Conservation (phyloP, 2,888 invertebrate species). For the Apamea monoglypha region DNA sequence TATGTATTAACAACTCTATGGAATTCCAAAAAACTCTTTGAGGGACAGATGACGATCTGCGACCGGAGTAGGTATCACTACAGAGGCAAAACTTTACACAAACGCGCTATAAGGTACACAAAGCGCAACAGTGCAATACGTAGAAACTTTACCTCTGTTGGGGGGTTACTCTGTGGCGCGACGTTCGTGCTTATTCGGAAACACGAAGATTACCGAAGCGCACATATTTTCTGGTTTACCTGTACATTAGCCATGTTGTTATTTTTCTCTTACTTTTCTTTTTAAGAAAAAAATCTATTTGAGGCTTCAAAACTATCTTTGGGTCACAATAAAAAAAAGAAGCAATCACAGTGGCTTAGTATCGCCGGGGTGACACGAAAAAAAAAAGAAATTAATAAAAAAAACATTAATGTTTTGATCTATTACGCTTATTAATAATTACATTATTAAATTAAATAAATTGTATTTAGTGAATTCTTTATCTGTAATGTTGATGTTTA, state of each 20-base stretch:
- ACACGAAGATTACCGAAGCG: neutral
- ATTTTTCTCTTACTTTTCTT: neutral
- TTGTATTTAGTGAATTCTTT: constrained; percentile 87
- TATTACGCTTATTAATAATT: constrained; percentile 91
- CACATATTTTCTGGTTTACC: constrained; percentile 1
- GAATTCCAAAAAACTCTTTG: neutral
- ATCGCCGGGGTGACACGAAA: constrained; percentile 65
- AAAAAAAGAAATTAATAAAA: constrained; percentile 71
- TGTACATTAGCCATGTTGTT: neutral
- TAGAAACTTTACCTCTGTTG: neutral
- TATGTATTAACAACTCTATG: neutral
- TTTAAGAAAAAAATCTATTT: neutral
- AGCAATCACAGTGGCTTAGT: constrained; percentile 76
- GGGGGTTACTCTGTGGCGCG: neutral
- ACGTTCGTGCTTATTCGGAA: neutral
- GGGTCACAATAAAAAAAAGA: constrained; percentile 56
- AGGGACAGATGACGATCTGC: neutral
- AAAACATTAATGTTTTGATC: constrained; percentile 89
- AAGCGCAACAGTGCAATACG: neutral
- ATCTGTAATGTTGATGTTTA: constrained; percentile 87
- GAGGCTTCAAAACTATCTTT: constrained; percentile 18
- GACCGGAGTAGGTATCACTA: neutral
- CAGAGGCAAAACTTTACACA: neutral
- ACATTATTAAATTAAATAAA: constrained; percentile 84
- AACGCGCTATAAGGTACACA: neutral